Base-by-base conservation (phyloP, 1,140 invertebrate genomes). In the Ostrea edulis region DNA sequence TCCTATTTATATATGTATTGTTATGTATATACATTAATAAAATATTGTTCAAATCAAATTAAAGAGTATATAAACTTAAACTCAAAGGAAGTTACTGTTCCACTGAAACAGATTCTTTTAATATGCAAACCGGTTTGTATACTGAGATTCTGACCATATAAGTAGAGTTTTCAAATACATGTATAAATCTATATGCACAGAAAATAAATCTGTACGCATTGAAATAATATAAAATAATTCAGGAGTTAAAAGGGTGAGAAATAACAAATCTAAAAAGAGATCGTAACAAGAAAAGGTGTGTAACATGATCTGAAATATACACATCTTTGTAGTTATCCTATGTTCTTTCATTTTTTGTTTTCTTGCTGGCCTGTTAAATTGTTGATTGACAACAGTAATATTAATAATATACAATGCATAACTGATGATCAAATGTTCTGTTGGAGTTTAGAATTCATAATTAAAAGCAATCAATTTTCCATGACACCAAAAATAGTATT, bases 121-220 rank as follows among this genome's bases (percentile, higher is more conserved):
- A 77, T 29, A 77, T 77, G 22, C 29, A 77, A 77, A 77, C 68
- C 68, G 22, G 68, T 77, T 14, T 77, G 14, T 77, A 29, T 29
- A 29, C 7, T 35, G 68, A 77, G 68, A 77, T 77, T 77, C 68
- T 77, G 12, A 77, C 25, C 68, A 29, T 77, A 25, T 11, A 77
- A 12, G 25, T 29, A 77, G 14, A 77, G 25, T 29, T 11, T 29
- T 77, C 25, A 17, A 20, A 62, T 20, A 44, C 35, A 44, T 44
- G 5, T 62, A 62, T 62, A 62, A 62, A 62, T 62, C 55, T 20
- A 62, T 58, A 58, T 58, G 20, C 20, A 58, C 55, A 58, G 0
- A 58, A 58, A 20, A 17, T 62, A 62, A 20, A 62, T 20, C 20
- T 62, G 20, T 62, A 62, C 20, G n/a, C 55, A 62, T 62, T 17